These are phyloP conservation scores for Villa cingulata DNA, from an alignment of 2,888 invertebrate genomes.

Conservation along the genomic window DNA sequence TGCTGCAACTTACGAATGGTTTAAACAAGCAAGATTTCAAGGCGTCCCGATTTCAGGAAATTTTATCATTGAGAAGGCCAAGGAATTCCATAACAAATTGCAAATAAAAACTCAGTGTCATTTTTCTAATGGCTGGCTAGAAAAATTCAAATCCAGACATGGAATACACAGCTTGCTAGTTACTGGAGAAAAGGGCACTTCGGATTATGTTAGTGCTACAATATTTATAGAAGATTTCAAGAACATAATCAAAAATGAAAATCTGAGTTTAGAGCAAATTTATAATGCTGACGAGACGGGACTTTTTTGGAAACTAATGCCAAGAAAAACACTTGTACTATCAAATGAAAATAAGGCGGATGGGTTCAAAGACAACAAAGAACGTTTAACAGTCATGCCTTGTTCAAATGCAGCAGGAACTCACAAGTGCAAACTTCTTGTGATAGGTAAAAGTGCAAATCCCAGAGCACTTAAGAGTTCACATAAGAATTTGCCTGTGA, in stretches of 20 bases:
- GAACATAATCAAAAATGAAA: slow-evolving; percentile 4
- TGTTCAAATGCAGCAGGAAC: too few species aligned
- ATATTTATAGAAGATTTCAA: slow-evolving; percentile 4
- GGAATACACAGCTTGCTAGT: slow-evolving; percentile 4
- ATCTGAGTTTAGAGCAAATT: slow-evolving; percentile 5
- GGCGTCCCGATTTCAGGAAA: slow-evolving; percentile 1
- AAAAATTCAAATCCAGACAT: slow-evolving; percentile 3
- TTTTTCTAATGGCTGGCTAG: slow-evolving; percentile 1
- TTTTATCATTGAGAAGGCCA: slow-evolving; percentile 5
- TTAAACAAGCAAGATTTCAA: not conserved
- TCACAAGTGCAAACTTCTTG: too few species aligned
- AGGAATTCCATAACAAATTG: not conserved
- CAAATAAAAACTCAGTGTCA: slow-evolving; percentile 1
- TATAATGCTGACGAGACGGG: slow-evolving; percentile 7
- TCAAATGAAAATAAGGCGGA: slow-evolving; percentile 6
- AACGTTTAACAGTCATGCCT: too few species aligned
- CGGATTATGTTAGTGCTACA: slow-evolving; percentile 1
- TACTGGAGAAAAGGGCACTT: slow-evolving; percentile 3
- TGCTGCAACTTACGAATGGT: slow-evolving; percentile 4
- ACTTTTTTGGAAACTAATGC: slow-evolving; percentile 6
- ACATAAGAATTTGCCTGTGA: too few species aligned
- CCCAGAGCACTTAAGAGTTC: too few species aligned
- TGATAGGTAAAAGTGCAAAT: too few species aligned
- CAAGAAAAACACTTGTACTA: slow-evolving; percentile 5
- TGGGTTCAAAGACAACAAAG: slow-evolving; percentile 4